Percentiles rank a stretch among this genome's conserved stretches.
phyloP scores from a whole-genome alignment of 2,113 vertebrate genomes.

The Caracal caracal region DNA sequence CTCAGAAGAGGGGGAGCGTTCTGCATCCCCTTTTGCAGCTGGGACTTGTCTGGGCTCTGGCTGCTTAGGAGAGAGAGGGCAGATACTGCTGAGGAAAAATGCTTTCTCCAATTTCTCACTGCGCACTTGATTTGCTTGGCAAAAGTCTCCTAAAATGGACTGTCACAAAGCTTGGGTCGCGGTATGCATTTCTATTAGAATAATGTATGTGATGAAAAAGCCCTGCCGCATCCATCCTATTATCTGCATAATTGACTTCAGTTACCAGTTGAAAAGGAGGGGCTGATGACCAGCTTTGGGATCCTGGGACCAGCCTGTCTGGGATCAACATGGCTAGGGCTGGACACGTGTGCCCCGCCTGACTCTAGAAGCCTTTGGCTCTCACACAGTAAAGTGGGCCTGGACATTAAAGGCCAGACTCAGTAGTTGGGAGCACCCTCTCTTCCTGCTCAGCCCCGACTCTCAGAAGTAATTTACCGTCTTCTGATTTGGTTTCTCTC shows the following conservation, averaged over 20 bases:
- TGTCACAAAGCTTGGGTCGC: not conserved
- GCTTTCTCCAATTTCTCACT: conserved; percentile 52
- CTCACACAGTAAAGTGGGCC: not conserved
- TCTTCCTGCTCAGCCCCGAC: not conserved
- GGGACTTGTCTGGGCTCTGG: conserved; percentile 31
- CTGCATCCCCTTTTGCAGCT: not conserved
- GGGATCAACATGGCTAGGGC: not conserved
- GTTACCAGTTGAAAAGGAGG: not conserved
- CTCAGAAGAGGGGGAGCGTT: not conserved
- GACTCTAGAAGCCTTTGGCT: not conserved
- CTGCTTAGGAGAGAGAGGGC: conserved; percentile 29
- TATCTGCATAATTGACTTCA: conserved; percentile 33
- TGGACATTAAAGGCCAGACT: not conserved
- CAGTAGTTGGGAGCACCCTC: not conserved
- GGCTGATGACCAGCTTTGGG: not conserved
- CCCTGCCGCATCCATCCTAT: not conserved
- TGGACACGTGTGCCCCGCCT: too few relatives aligned
- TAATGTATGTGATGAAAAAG: conserved; percentile 29
- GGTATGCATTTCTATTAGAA: conserved; percentile 62
- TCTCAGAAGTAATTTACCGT: not conserved
- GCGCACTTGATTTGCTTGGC: conserved; percentile 15
- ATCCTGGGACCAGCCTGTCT: not conserved
- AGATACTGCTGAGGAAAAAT: conserved; percentile 42
- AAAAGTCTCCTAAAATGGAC: conserved; percentile 66
- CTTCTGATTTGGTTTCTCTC: conserved; percentile 22